Base-by-base conservation (phyloP, 2,888 invertebrate genomes). In the Leucophenga maculata region DNA sequence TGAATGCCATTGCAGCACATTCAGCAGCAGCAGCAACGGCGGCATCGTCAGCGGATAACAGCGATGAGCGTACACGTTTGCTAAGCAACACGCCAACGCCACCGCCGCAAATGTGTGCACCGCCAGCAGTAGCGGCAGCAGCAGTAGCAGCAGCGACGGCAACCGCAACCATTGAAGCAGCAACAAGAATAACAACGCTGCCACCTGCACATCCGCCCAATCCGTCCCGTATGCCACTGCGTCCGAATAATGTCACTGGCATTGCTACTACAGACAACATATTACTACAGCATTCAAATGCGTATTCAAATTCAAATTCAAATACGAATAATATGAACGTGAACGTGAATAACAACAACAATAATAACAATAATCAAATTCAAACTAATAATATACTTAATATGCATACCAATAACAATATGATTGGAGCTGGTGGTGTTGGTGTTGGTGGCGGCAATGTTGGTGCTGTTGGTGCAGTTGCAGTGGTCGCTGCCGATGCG, bases 11-110 rank as follows among this genome's bases (percentile, higher is more conserved):
- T 13, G 14, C 55, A 13, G 13, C 22, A 31, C 71, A 31, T 66
- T 60, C 44, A 65, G 59, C 39, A 39, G 57, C 68, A n/a, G 64
- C 26, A 11, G 32, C 64, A 20, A 80, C 26, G n/a, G 52, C 73
- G 46, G 22, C 60, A 4, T 52, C 68, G 13, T 55, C 26, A 11
- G 44, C 64, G 26, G 81, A 78, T 16, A 68, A 60, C 68, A 83
- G 83, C 68, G 86, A 87, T 72, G 87, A 86, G 75, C 86, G 85
- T 71, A 86, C 86, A 72, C 79, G 77, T 69, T 75, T 86, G 60
- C 67, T 87, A 67, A 80, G 81, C 72, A 80, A 79, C 52, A 72
- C 74, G 55, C 72, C 74, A 16, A 55, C 74, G 48, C 69, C 73
- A 59, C 73, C 78, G 59, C 67, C 70, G 31, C 68, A 44, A 75